Evolutionary conservation across 2,888 invertebrate species (phyloP).

Genomic region (Caenorhabditis virilis): DNA sequence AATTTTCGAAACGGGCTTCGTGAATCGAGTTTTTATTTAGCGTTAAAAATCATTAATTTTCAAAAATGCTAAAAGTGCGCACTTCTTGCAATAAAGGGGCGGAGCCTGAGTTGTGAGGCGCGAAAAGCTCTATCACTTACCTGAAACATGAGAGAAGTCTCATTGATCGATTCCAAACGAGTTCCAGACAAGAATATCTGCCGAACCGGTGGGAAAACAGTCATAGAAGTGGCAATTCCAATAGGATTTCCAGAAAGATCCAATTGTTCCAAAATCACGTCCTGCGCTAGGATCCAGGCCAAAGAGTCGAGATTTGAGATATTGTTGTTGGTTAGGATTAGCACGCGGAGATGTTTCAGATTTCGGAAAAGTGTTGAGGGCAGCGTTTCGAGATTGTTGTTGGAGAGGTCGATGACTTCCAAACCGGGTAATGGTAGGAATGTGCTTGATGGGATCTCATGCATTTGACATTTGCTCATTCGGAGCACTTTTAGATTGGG

Average conservation of each 20-base stretch:
- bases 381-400: constrained; percentile 56
- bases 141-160: constrained; percentile 46
- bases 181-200: constrained; percentile 54
- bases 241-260: constrained; percentile 57
- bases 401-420: constrained; percentile 54
- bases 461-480: constrained; percentile 55
- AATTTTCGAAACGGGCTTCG: too few species aligned
- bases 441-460: constrained; percentile 48
- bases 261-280: constrained; percentile 52
- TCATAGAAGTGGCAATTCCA: constrained; percentile 34
- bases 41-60: too few species aligned
- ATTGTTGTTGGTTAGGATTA: constrained; percentile 54
- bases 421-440: constrained; percentile 58
- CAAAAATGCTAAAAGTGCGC: too few species aligned
- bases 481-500: constrained; percentile 46
- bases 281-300: constrained; percentile 50
- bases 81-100: too few species aligned
- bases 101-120: too few species aligned
- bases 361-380: constrained; percentile 53
- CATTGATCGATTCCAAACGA: constrained; percentile 48
- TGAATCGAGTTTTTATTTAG: too few species aligned
- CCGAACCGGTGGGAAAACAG: constrained; percentile 47
- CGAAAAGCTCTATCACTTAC: constrained; percentile 10
- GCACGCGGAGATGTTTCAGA: constrained; percentile 42
- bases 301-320: constrained; percentile 51